Percentiles rank a stretch among this genome's conserved stretches.
Conservation (phyloP, 2,888 invertebrate genomes). For the Sarcophaga variegata region DNA sequence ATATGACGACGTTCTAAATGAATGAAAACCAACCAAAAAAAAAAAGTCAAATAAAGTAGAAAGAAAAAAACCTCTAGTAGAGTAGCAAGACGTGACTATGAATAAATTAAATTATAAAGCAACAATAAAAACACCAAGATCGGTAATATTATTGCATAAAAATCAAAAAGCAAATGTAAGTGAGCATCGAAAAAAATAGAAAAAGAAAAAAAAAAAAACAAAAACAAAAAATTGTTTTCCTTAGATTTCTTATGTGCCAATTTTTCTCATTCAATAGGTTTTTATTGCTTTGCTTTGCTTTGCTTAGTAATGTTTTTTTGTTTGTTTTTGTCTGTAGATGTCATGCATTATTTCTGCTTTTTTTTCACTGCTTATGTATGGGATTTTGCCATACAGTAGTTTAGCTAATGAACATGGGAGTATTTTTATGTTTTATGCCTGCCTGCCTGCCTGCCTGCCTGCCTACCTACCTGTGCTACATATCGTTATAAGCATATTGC, state of each 20-base stretch:
- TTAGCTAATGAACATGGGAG: slow-evolving; percentile 69
- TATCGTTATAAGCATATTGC: background rate
- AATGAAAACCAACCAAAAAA: background rate
- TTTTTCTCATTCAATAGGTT: slow-evolving; percentile 63
- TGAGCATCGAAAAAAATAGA: slow-evolving; percentile 24
- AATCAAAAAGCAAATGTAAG: background rate
- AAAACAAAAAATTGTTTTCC: slow-evolving; percentile 2
- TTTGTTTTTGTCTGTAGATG: slow-evolving; percentile 47
- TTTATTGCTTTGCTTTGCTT: slow-evolving; percentile 4
- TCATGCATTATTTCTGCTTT: slow-evolving; percentile 50
- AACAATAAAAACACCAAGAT: slow-evolving; percentile 35
- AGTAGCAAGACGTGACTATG: slow-evolving; percentile 70
- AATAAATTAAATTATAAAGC: slow-evolving; percentile 71
- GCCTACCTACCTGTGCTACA: background rate
- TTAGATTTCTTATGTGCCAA: slow-evolving; percentile 64
- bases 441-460: slow-evolving; percentile 20
- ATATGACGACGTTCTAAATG: background rate
- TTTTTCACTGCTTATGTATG: background rate
- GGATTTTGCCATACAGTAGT: slow-evolving; percentile 62
- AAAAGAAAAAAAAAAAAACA: background rate
- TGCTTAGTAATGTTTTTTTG: slow-evolving; percentile 2
- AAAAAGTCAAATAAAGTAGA: slow-evolving; percentile 46
- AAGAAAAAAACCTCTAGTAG: background rate
- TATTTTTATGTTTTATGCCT: slow-evolving; percentile 47
- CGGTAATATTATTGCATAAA: slow-evolving; percentile 59